Base-by-base conservation (phyloP, 2,113 vertebrate species). In the Corythaeola cristata region DNA sequence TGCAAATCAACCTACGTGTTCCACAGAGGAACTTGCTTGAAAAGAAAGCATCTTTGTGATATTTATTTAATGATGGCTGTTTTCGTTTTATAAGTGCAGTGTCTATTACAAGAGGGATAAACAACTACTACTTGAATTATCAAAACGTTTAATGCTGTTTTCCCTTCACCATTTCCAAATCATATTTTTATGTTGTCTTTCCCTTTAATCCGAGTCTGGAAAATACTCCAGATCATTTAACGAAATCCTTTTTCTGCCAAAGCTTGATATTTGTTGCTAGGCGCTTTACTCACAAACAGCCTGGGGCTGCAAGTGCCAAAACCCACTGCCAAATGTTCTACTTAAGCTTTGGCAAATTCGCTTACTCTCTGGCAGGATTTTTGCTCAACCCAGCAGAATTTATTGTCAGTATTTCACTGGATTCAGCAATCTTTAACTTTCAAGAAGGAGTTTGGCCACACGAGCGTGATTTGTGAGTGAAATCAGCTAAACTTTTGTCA, bases 391-490 rank as follows among this genome's bases (percentile, higher is more conserved):
- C 56, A 78, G 83, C 80, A 91, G 72, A 94, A 87, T 62, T 83
- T 88, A 21, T 45, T 85, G 53, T 85, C 88, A 95, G 13, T 39
- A 28, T 81, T 97, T 97, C 63, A 39, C 73, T 80, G 79, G 56
- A 79, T 89, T 97, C 85, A 90, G 41, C 84, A 95, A 49, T 83
- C 56, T 83, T 96, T 66, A 93, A 49, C 58, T 80, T 94, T 90
- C 50, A 89, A 72, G 72, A 60, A 85, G 63, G 67, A 52, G 16
- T 49, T 69, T 69, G 59, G 37, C 83, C 79, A 30, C 60, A 59
- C 27, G 83, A 45, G 35, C 0, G 0, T 77, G 89, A 85, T 92
- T 93, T 91, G 17, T 79, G 52, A 58, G 60, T 88, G 94, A 89
- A 90, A 95, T 85, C 35, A 56, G 82, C 35, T 85, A 17, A 76